A percentile compares a stretch with the other conserved stretches of the same genome.
Evolutionary conservation across 2,113 vertebrate species (phyloP).

Genomic region (Corythoichthys haematopterus): DNA sequence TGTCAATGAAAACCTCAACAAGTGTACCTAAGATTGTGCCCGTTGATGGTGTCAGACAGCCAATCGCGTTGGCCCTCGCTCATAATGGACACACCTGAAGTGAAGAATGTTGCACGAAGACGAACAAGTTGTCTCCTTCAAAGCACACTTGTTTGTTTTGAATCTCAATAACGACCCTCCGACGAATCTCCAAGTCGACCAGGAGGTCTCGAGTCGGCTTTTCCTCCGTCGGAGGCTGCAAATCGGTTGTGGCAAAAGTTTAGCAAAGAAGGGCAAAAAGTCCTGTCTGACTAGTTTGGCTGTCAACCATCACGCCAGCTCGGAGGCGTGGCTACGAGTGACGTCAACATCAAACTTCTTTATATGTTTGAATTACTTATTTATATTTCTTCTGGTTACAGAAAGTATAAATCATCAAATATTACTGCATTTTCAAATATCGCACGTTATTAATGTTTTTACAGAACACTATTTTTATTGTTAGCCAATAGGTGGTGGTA

Average conservation of each 20-base stretch:
- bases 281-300: constrained; percentile 19
- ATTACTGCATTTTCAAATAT: neutral
- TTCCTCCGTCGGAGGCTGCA: neutral
- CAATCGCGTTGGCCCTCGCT: constrained; percentile 6
- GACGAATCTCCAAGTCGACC: neutral
- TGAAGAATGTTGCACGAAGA: neutral
- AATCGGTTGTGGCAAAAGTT: neutral
- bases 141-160: neutral
- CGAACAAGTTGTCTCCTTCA: neutral
- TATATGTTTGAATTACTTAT: constrained; percentile 9
- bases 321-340: constrained; percentile 53
- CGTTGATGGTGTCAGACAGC: constrained; percentile 1
- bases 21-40: neutral
- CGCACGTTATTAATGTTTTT: too few relatives aligned
- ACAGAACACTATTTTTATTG: neutral
- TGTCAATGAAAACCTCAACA: neutral
- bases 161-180: neutral
- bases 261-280: neutral
- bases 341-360: constrained; percentile 50
- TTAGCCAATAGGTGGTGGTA: neutral
- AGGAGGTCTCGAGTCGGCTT: neutral
- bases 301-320: constrained; percentile 20
- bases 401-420: neutral
- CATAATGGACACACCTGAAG: constrained; percentile 15
- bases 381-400: neutral